These are phyloP conservation scores for Apoda limacodes DNA, from an alignment of 2,888 invertebrate genomes.

Conservation along the genomic window DNA sequence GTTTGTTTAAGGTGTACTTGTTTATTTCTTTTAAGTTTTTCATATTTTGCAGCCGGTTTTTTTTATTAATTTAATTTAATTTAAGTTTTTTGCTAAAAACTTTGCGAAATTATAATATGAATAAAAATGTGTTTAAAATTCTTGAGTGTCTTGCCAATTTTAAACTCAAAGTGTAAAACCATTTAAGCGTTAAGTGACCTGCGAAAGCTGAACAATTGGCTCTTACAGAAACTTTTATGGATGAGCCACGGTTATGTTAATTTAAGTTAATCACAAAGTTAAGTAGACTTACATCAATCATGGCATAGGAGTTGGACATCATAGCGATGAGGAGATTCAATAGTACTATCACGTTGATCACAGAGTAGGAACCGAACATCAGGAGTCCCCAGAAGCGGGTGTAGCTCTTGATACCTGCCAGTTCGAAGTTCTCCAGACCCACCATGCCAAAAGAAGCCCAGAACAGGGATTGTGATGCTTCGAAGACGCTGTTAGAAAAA, in stretches of 20 bases:
- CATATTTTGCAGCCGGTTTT: too few relatives aligned
- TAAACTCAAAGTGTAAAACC: too few relatives aligned
- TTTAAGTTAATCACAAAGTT: too few relatives aligned
- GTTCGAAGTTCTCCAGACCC: constrained; percentile 87
- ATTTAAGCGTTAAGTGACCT: too few relatives aligned
- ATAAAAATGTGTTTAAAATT: too few relatives aligned
- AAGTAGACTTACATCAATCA: constrained; percentile 81
- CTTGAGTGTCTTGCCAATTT: too few relatives aligned
- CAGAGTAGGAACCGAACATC: constrained; percentile 96
- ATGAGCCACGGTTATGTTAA: neutral
- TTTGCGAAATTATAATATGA: too few relatives aligned
- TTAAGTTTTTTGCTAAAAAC: too few relatives aligned
- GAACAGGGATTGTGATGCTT: constrained; percentile 94
- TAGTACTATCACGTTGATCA: constrained; percentile 94
- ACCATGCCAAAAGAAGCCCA: constrained; percentile 97
- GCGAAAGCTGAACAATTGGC: too few relatives aligned
- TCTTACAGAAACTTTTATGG: neutral
- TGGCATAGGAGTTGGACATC: constrained; percentile 97
- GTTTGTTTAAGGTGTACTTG: too few relatives aligned
- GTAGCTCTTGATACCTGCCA: constrained; percentile 88
- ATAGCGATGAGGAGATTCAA: constrained; percentile 96
- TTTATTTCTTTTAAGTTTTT: too few relatives aligned
- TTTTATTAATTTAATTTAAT: too few relatives aligned
- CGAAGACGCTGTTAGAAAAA: constrained; percentile 91
- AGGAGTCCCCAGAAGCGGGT: constrained; percentile 95